Evolutionary conservation across 1,140 invertebrate species (phyloP).

Genomic region (Drosophila watanabei): DNA sequence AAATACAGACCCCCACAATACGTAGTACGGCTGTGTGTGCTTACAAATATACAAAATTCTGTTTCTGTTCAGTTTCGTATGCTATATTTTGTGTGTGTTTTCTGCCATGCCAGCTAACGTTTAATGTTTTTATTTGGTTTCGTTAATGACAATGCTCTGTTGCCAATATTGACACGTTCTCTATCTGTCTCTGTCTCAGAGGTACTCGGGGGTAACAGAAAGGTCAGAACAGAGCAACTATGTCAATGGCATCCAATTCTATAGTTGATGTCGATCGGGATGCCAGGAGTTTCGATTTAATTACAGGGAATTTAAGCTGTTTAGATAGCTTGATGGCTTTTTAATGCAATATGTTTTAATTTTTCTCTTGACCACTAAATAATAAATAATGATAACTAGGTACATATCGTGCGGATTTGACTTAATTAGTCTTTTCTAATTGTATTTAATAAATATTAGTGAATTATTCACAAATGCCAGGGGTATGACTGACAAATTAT

Average conservation of each 20-base stretch:
- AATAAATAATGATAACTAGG: background rate
- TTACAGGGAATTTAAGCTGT: background rate
- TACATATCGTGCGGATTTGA: background rate
- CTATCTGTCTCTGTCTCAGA: slow-evolving; percentile 35
- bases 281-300: background rate
- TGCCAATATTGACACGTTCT: slow-evolving; percentile 66
- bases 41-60: slow-evolving; percentile 60
- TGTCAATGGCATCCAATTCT: slow-evolving; percentile 22
- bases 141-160: slow-evolving; percentile 64
- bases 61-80: slow-evolving; percentile 40
- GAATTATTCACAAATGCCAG: background rate
- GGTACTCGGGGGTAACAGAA: background rate
- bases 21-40: slow-evolving; percentile 42
- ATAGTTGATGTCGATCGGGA: slow-evolving; percentile 1
- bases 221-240: slow-evolving; percentile 17
- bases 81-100: slow-evolving; percentile 34
- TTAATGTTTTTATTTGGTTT: slow-evolving; percentile 79
- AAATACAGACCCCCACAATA: slow-evolving; percentile 41
- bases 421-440: background rate
- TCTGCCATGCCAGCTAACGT: slow-evolving; percentile 54
- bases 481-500: background rate
- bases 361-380: background rate
- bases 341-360: background rate
- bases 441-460: background rate
- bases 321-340: background rate